Conservation (phyloP, 2,113 vertebrate genomes). For the Rhizomys pruinosus region DNA sequence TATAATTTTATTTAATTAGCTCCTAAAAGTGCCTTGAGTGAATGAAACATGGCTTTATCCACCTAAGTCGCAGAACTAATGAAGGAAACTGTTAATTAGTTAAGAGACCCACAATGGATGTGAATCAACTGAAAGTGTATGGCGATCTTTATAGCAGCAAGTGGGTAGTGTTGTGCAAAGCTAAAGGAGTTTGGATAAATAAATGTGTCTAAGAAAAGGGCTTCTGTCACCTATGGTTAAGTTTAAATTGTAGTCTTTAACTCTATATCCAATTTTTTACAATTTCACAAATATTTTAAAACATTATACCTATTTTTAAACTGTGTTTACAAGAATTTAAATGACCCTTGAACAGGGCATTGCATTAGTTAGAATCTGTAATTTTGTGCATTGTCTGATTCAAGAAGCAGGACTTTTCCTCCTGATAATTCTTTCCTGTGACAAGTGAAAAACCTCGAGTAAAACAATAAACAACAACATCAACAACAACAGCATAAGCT, state of each 20-base stretch:
- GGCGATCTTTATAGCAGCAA: background rate
- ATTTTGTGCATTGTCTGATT: background rate
- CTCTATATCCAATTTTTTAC: background rate
- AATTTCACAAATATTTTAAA: background rate
- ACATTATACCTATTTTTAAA: background rate
- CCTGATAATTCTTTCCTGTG: background rate
- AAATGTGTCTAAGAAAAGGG: background rate
- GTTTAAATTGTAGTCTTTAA: background rate
- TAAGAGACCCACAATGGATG: background rate
- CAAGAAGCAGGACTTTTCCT: background rate
- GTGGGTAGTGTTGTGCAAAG: background rate
- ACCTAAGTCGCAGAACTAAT: background rate
- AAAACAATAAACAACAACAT: background rate
- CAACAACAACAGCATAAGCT: background rate
- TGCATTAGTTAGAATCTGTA: background rate
- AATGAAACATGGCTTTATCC: background rate
- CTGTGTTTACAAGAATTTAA: background rate
- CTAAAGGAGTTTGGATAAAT: background rate
- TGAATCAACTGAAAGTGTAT: background rate
- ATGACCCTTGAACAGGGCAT: background rate
- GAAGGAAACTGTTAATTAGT: background rate
- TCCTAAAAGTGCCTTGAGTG: background rate
- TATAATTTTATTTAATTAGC: background rate
- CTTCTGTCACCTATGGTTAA: background rate
- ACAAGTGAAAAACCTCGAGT: background rate